Evolutionary conservation across 2,113 vertebrate genomes (phyloP).

Genomic region (Nothocercus julius): DNA sequence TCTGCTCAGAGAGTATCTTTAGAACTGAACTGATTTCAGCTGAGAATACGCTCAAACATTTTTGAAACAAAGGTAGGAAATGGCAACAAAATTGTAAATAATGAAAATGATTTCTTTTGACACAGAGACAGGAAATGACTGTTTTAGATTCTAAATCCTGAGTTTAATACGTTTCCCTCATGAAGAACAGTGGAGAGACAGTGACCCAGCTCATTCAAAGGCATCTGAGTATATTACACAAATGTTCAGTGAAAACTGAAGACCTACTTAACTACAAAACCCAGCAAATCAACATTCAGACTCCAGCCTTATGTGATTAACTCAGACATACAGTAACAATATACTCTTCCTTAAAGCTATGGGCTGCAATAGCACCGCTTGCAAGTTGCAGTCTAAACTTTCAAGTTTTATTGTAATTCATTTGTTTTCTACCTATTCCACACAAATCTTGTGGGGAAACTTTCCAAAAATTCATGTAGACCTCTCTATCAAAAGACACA

Average conservation of each 20-base stretch:
- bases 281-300: neutral
- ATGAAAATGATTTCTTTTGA: slow-evolving; percentile 54
- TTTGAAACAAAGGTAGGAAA: slow-evolving; percentile 68
- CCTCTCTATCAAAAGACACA: neutral
- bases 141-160: slow-evolving; percentile 50
- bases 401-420: neutral
- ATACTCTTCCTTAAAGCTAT: neutral
- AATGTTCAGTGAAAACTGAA: neutral
- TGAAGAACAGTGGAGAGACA: neutral
- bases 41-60: slow-evolving; percentile 14
- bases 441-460: neutral
- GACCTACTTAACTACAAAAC: neutral
- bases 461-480: neutral
- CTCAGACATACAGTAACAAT: neutral
- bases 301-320: neutral
- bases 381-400: neutral
- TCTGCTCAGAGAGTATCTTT: neutral
- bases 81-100: slow-evolving; percentile 59
- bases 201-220: neutral
- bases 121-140: slow-evolving; percentile 56
- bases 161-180: slow-evolving; percentile 31
- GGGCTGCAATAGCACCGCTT: neutral
- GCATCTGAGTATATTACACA: neutral
- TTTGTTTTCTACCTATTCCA: neutral
- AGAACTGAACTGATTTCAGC: slow-evolving; percentile 20